Evolutionary conservation across 2,113 vertebrate genomes (phyloP).

Genomic region (Syrmaticus mikado): DNA sequence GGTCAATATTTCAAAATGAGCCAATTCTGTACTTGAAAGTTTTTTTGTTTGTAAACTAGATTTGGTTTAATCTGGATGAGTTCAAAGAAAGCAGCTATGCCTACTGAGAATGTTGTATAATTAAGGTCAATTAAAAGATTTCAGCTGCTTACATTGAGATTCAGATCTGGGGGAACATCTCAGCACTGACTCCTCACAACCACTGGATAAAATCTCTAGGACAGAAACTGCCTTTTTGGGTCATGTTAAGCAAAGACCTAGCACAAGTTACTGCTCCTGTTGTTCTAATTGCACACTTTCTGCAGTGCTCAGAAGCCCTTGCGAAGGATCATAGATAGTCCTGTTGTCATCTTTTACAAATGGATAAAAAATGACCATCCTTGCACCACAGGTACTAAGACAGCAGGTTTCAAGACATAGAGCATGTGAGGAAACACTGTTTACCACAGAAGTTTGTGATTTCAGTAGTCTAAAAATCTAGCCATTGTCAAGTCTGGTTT

Average conservation of each 20-base stretch:
- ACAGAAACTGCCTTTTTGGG: not conserved
- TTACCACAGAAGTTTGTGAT: not conserved
- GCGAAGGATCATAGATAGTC: not conserved
- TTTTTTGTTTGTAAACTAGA: slow-evolving; percentile 25
- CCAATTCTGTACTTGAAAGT: not conserved
- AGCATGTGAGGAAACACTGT: not conserved
- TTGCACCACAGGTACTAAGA: not conserved
- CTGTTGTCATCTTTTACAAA: not conserved
- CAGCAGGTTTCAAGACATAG: not conserved
- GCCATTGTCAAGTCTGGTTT: not conserved
- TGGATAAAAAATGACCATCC: not conserved
- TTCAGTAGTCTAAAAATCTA: not conserved
- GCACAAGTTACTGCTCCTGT: fast-evolving
- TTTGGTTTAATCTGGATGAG: slow-evolving; percentile 2
- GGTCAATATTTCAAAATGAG: slow-evolving; percentile 36
- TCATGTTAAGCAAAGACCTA: not conserved
- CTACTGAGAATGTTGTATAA: not conserved
- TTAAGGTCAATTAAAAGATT: not conserved
- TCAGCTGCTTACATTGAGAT: not conserved
- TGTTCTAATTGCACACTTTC: not conserved
- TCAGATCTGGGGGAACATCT: not conserved
- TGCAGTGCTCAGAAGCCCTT: not conserved
- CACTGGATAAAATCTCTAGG: not conserved
- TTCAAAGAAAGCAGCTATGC: not conserved
- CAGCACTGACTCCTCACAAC: not conserved